Evolutionary conservation across 2,113 vertebrate species (phyloP), one percentile per base, ranked within the genome.

Genomic region (Amblyornis subalaris): DNA sequence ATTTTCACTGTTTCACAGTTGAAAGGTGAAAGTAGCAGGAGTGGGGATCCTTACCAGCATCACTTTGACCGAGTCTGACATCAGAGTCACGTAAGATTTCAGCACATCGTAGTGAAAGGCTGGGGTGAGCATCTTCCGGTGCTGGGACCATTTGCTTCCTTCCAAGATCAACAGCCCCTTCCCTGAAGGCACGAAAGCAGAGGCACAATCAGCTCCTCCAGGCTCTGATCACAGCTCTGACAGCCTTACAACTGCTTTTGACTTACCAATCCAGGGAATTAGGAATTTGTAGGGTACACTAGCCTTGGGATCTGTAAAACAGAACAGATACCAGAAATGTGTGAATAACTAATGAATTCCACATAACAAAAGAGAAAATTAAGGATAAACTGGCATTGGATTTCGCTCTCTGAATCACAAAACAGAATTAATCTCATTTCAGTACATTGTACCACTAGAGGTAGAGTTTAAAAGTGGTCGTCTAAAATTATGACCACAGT

Each of bases 41-140:
- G 20, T 23, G 31, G 10, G 24, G 21, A 54, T 62, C 33, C 96
- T 85, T 97, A 99, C 99, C 98, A 99, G 88, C 99, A 99, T 99
- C 48, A 81, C 66, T 10, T 88, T 93, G 42, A 98, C 89, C 1
- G 98, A 98, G 18, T 98, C 97, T 4, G 98, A 92, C 83, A 99
- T 98, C 89, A 99, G 44, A 5, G 96, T 81, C 40, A 98, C 61
- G 0, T 99, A 99, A 48, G 98, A 97, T 88, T 98, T 99, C 85
- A 99, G 93, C 65, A 99, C 95, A 19, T 99, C 98, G 1, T 98
- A 99, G 80, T 99, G 98, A 94, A 99, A 99, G 28, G 98, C 99
- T 40, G 98, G 98, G 2, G 99, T 99, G 91, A 99, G 84, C 45
- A 99, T 96, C 82, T 98, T 98, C 86, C 98, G 97, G 83, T 99